Evolutionary conservation across 2,888 invertebrate genomes (phyloP), one percentile per base, ranked within the genome.

Genomic region (Sminthurinus aureus): DNA sequence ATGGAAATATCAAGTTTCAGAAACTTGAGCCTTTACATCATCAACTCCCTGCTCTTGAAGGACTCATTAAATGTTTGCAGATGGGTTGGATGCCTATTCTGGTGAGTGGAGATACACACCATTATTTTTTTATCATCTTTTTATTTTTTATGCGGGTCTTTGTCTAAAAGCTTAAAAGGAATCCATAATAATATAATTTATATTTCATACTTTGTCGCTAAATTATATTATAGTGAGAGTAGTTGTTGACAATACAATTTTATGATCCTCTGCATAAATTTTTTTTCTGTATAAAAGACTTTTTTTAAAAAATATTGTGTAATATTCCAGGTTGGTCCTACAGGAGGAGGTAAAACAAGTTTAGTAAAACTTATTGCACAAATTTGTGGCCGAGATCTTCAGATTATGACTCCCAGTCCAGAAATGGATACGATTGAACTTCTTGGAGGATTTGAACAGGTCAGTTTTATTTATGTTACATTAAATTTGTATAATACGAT

Each of bases 371-470:
- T 94, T 76, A 90, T 97, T 84, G 94, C 98, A 0, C 93, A 93
- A 89, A 90, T 98, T 81, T 92, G 93, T 0, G 96, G 96, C 0
- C 93, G 93, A 88, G 92, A 93, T 84, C 91, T 98, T 74, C 93
- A 93, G 88, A 93, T 95, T 0, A 91, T 98, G 84, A 93, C 95
- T 15, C 94, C 98, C 80, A 97, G 96, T 89, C 95, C 96, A 52
- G 95, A 96, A 64, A 98, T 97, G 94, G 98, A 98, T 89, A 96
- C 98, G 0, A 96, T 95, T 0, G 98, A 98, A 90, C 93, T 98
- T 80, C 92, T 98, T 0, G 99, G 99, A 79, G 97, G 98, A 86
- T 99, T 98, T 91, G 99, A 99, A 92, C 99, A 99, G 94, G 94
- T 94, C 89, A 91, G 92, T 90, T 38, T 6, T 38, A 6, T 38